Evolutionary conservation across 2,888 invertebrate species (phyloP).

Genomic region (Gymnoscelis rufifasciata): DNA sequence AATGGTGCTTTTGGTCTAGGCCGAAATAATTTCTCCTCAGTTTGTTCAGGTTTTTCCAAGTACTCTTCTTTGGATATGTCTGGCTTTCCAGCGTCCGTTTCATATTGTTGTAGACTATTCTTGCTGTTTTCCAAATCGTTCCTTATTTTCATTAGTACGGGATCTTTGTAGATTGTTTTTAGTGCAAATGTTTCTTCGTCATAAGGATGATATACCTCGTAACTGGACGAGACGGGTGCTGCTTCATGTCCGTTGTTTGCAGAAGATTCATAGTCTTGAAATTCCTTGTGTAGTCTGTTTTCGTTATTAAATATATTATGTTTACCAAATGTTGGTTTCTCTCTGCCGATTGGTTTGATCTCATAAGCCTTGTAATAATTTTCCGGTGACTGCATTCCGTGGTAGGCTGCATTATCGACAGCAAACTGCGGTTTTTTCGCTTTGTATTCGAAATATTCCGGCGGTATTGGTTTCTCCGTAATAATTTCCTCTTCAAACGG

Average conservation of each 20-base stretch:
- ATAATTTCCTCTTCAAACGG: neutral
- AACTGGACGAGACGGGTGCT: slow-evolving; percentile 49
- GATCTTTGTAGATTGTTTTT: slow-evolving; percentile 58
- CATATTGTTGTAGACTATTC: slow-evolving; percentile 54
- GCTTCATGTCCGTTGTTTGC: slow-evolving; percentile 36
- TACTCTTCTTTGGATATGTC: slow-evolving; percentile 58
- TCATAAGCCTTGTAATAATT: slow-evolving; percentile 57
- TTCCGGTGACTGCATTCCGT: slow-evolving; percentile 60
- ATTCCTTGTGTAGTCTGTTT: slow-evolving; percentile 42
- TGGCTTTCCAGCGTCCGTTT: slow-evolving; percentile 54
- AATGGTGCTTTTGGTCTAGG: slow-evolving; percentile 54
- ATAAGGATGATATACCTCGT: slow-evolving; percentile 69
- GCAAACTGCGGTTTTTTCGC: slow-evolving; percentile 68
- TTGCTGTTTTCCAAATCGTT: slow-evolving; percentile 53
- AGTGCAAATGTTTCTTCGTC: slow-evolving; percentile 60
- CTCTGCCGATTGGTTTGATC: slow-evolving; percentile 49
- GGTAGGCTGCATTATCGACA: slow-evolving; percentile 57
- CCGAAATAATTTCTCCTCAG: slow-evolving; percentile 54
- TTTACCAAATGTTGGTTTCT: slow-evolving; percentile 52
- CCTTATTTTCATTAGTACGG: slow-evolving; percentile 55
- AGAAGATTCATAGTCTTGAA: slow-evolving; percentile 49
- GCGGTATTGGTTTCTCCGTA: slow-evolving; percentile 38
- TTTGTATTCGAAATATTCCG: slow-evolving; percentile 62
- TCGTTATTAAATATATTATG: slow-evolving; percentile 50
- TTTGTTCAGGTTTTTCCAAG: slow-evolving; percentile 57